Percentiles rank a stretch among this genome's conserved stretches.
Conservation (phyloP, 2,113 vertebrate species). For the Cygnus buccinator region DNA sequence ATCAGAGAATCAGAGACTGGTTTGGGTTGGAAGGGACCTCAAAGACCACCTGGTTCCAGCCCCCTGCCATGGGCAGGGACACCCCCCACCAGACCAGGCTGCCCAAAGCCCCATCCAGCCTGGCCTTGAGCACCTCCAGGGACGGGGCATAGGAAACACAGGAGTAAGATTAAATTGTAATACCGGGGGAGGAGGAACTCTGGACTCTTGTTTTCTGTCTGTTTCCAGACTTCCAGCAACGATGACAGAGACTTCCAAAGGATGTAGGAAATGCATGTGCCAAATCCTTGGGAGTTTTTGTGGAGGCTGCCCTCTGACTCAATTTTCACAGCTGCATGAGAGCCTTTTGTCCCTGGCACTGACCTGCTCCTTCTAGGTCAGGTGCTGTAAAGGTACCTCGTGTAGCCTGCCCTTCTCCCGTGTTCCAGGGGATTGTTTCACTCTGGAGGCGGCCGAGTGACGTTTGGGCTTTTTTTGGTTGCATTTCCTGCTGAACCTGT, state of each 20-base stretch:
- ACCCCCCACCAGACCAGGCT: too few relatives aligned
- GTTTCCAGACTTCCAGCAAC: not conserved
- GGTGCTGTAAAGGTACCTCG: not conserved
- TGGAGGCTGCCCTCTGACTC: not conserved
- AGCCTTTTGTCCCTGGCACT: not conserved
- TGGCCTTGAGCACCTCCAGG: too few relatives aligned
- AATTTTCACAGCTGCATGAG: not conserved
- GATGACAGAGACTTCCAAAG: not conserved
- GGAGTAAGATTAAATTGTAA: not conserved
- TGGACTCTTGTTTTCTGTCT: not conserved
- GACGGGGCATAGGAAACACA: accelerated
- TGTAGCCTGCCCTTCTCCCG: not conserved
- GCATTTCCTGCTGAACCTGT: not conserved
- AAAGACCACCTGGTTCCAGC: too few relatives aligned
- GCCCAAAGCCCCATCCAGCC: too few relatives aligned
- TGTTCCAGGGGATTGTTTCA: not conserved
- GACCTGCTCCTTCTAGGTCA: not conserved
- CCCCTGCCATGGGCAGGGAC: too few relatives aligned
- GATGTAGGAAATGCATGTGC: not conserved
- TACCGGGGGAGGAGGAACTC: not conserved
- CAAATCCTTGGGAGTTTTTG: slow-evolving; percentile 7
- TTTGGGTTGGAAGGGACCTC: too few relatives aligned
- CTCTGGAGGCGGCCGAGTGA: not conserved
- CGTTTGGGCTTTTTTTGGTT: not conserved
- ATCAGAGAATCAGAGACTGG: not conserved